These are phyloP conservation scores for Scaptodrosophila latifasciaeformis DNA, from an alignment of 2,888 invertebrate species.

Conservation along the genomic window DNA sequence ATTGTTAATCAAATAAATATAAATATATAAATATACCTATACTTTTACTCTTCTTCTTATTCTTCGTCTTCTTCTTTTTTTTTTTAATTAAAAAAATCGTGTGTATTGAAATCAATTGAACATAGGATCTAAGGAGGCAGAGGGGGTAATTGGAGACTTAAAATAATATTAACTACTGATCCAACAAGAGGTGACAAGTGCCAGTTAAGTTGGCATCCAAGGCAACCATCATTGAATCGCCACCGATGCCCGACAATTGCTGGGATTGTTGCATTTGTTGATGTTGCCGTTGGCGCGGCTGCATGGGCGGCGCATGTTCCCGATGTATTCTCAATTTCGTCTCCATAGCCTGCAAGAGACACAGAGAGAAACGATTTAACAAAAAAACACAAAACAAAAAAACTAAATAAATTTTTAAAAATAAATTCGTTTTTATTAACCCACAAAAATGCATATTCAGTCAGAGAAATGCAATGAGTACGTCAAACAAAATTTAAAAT, in stretches of 20 bases:
- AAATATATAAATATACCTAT: no score
- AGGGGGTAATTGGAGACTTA: no score
- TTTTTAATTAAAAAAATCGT: no score
- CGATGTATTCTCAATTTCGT: constrained; percentile 75
- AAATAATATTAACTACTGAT: no score
- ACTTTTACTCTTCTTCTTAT: no score
- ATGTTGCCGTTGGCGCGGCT: constrained; percentile 73
- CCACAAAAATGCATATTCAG: constrained; percentile 54
- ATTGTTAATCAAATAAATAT: no score
- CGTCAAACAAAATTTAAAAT: constrained; percentile 17
- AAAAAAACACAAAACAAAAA: constrained; percentile 16
- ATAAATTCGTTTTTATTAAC: constrained; percentile 51
- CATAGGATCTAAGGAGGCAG: no score
- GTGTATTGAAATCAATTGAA: no score
- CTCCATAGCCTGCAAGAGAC: constrained; percentile 72
- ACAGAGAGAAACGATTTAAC: constrained; percentile 4
- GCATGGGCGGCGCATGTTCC: constrained; percentile 71
- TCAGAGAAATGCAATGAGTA: constrained; percentile 27
- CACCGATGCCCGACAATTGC: constrained; percentile 21
- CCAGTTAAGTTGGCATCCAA: no score
- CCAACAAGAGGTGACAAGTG: no score
- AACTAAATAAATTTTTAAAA: constrained; percentile 28
- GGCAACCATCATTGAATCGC: no score
- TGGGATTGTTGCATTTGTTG: constrained; percentile 27
- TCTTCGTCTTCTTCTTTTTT: no score